phyloP scores from a whole-genome alignment of 1,140 invertebrate genomes.

The Brachionus rotundiformis region DNA sequence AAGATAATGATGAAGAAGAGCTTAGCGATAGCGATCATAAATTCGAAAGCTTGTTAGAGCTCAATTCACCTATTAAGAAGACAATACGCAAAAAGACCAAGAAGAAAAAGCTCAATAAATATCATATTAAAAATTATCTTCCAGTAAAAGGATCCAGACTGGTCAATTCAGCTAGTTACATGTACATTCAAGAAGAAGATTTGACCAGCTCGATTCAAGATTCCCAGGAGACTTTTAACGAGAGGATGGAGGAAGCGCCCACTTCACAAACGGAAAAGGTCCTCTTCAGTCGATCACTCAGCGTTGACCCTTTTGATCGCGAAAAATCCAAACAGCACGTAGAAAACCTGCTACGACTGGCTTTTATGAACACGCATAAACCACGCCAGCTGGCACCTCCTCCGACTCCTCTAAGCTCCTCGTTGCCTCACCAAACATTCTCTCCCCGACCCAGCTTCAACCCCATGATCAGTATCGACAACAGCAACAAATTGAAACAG shows the following conservation, averaged over 20 bases:
- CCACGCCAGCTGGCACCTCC: not conserved
- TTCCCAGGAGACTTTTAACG: not conserved
- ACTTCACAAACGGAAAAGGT: not conserved
- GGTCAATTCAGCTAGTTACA: not conserved
- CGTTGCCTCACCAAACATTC: not conserved
- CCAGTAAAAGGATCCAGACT: not conserved
- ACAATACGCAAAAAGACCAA: not conserved
- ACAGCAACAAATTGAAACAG: not conserved
- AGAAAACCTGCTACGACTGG: not conserved
- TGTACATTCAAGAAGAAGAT: not conserved
- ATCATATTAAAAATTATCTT: not conserved
- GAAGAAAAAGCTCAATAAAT: not conserved
- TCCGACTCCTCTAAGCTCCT: not conserved
- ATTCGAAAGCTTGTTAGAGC: not conserved
- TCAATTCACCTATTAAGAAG: not conserved
- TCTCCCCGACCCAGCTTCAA: not conserved
- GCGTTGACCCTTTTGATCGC: not conserved
- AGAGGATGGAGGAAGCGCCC: not conserved
- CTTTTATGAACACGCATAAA: not conserved
- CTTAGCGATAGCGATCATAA: not conserved
- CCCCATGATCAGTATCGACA: not conserved
- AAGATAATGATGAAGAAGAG: not conserved
- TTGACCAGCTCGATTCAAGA: not conserved
- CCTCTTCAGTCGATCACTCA: not conserved
- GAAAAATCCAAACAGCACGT: not conserved